Evolutionary conservation across 2,113 vertebrate species (phyloP), one percentile per base, ranked within the genome.

Genomic region (Chionodraco myersi): DNA sequence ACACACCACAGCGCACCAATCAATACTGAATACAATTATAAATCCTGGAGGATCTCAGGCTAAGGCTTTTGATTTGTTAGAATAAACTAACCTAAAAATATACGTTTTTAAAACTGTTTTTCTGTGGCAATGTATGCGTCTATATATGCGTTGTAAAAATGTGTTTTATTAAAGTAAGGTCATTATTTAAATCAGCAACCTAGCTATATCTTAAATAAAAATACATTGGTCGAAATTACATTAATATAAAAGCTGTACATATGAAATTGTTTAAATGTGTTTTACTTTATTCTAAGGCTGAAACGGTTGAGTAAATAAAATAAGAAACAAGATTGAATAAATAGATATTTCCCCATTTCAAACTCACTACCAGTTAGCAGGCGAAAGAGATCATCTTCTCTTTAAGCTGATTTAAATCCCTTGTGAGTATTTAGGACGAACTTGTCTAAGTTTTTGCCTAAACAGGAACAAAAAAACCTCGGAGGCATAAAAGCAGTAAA

Each of bases 1-100:
- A 92, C 84, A 86, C 85, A 75, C 61, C 85, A 80, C 89, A 78
- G 47, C 69, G 74, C 79, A 36, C 81, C 81, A 88, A 92, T 93
- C 91, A 88, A 93, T 92, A 91, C 87, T 84, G 91, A 91, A 92
- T 93, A 91, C 47, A 89, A 90, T 93, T 91, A 92, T 86, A 82
- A 91, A 90, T 91, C 92, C 86, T 85, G 56, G 62, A 89, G 86
- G 90, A 91, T 68, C 72, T 77, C 75, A 47, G 80, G 78, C 83
- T 57, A 60, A 79, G 72, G 82, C 79, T 77, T 88, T 85, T 88
- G 77, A 84, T 89, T 88, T 86, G 56, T 72, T 85, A 30, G 66
- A 91, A 80, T 74, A 84, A 89, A 86, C 70, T 63, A 70, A 77
- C 34, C 51, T 70, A 63, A 64, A 90, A 91, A 86, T 75, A 75